phyloP scores from a whole-genome alignment of 2,113 vertebrate genomes.

The Peucedramus taeniatus region DNA sequence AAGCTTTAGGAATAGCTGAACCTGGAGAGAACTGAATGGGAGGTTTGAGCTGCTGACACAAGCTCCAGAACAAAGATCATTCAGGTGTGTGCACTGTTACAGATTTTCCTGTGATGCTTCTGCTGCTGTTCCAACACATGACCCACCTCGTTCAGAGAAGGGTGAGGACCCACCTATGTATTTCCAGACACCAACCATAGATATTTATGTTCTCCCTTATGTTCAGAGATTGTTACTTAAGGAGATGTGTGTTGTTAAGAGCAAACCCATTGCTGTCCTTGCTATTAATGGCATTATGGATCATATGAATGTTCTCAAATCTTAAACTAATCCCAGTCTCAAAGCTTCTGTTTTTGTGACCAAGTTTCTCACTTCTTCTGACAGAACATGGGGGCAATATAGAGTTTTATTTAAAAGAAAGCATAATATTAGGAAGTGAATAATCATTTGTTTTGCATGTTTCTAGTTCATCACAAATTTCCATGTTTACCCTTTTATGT shows the following conservation, averaged over 20 bases:
- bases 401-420: neutral
- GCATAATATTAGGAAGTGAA: neutral
- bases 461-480: neutral
- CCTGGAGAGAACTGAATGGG: neutral
- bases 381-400: neutral
- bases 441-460: neutral
- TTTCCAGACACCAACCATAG: neutral
- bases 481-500: neutral
- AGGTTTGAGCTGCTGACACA: neutral
- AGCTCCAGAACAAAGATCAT: neutral
- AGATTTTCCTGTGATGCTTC: neutral
- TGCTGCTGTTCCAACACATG: neutral
- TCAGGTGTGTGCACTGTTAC: neutral
- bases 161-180: neutral
- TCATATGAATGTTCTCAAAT: neutral
- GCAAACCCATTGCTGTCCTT: neutral
- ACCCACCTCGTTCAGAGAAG: neutral
- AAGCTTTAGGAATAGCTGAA: neutral
- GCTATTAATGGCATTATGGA: neutral
- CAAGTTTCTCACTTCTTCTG: neutral
- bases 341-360: neutral
- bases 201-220: neutral
- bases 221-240: neutral
- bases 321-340: neutral
- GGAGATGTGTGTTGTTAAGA: neutral